These are phyloP conservation scores for Allophyes oxyacanthae DNA, from an alignment of 2,888 invertebrate genomes.

Conservation along the genomic window DNA sequence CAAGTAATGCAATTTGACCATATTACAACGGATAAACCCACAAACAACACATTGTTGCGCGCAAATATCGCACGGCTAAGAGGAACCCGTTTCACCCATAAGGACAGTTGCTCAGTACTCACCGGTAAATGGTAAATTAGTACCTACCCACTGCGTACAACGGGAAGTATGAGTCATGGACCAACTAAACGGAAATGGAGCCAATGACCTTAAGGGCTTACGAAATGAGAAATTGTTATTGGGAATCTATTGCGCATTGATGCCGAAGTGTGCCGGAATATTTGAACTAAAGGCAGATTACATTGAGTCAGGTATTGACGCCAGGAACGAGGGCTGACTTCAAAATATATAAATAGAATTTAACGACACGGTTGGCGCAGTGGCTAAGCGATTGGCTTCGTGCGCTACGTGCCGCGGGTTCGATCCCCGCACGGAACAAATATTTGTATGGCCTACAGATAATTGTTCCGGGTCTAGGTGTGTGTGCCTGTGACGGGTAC, in stretches of 20 bases:
- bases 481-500: too few species aligned
- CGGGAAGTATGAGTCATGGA: slow-evolving; percentile 49
- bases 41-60: slow-evolving; percentile 12
- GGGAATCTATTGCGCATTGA: neutral
- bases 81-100: slow-evolving; percentile 27
- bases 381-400: too few species aligned
- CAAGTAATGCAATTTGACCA: too few species aligned
- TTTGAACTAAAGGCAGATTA: too few species aligned
- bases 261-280: neutral
- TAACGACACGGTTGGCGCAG: too few species aligned
- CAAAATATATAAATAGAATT: too few species aligned
- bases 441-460: too few species aligned
- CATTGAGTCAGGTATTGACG: too few species aligned
- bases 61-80: slow-evolving; percentile 27
- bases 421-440: too few species aligned
- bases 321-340: too few species aligned
- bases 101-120: slow-evolving; percentile 33
- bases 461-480: too few species aligned
- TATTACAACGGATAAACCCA: slow-evolving; percentile 14
- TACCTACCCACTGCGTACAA: slow-evolving; percentile 29
- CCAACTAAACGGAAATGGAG: slow-evolving; percentile 39
- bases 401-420: too few species aligned
- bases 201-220: slow-evolving; percentile 49
- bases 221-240: slow-evolving; percentile 26
- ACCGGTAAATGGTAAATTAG: slow-evolving; percentile 53